phyloP scores from a whole-genome alignment of 2,797 vertebrate species.

The Echeneis naucrates region DNA sequence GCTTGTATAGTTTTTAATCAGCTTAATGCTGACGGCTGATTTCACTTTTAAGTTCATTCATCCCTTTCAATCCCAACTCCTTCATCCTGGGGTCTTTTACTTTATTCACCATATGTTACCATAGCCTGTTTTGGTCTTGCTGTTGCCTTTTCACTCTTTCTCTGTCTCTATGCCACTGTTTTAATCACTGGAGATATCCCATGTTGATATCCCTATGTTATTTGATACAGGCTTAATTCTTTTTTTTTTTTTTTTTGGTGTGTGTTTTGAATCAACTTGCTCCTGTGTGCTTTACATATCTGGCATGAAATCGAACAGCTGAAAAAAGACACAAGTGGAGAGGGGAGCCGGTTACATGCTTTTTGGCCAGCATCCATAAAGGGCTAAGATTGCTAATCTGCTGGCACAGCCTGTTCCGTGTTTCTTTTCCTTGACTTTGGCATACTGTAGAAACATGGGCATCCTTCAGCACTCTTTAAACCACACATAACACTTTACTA shows the following conservation, averaged over 20 bases:
- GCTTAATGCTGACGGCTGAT: constrained; percentile 44
- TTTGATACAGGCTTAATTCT: constrained; percentile 55
- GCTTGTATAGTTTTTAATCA: constrained; percentile 37
- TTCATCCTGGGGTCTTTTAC: constrained; percentile 39
- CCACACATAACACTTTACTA: constrained; percentile 17
- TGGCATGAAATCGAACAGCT: constrained; percentile 71
- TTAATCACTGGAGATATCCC: constrained; percentile 65
- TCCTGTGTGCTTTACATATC: constrained; percentile 71
- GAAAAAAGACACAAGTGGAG: constrained; percentile 58
- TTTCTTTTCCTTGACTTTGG: constrained; percentile 40
- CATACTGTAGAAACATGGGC: constrained; percentile 26
- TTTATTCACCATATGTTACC: constrained; percentile 37
- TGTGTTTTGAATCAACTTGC: constrained; percentile 7
- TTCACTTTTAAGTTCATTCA: constrained; percentile 37
- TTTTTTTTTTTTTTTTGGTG: no score
- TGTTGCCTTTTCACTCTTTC: constrained; percentile 31
- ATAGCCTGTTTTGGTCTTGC: constrained; percentile 27
- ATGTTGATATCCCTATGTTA: constrained; percentile 65
- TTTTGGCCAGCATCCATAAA: constrained; percentile 58
- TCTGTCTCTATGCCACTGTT: constrained; percentile 13
- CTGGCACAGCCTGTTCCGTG: constrained; percentile 18
- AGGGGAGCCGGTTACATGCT: constrained; percentile 39
- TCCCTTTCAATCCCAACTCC: constrained; percentile 31
- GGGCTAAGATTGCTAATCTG: constrained; percentile 53
- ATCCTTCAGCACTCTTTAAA: constrained; percentile 32